A percentile compares a stretch with the other conserved stretches of the same genome.
Conservation (phyloP, 2,797 vertebrate species). For the Microcaecilia unicolor region DNA sequence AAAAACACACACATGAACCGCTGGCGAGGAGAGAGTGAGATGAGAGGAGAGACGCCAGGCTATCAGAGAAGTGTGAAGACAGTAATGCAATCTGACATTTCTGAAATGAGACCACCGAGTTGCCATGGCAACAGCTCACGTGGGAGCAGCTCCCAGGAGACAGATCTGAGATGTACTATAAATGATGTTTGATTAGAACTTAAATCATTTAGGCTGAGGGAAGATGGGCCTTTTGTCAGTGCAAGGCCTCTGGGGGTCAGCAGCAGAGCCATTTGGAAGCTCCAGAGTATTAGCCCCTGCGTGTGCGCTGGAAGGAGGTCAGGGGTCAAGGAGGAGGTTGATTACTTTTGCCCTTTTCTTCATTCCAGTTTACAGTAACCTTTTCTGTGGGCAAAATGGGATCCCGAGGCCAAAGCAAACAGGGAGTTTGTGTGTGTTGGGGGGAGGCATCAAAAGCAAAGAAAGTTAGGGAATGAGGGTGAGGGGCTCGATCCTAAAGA, state of each 20-base stretch:
- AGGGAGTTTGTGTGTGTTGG: no score
- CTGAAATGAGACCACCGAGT: slow-evolving; percentile 96
- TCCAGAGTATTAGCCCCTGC: slow-evolving; percentile 10
- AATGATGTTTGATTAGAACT: slow-evolving; percentile 98
- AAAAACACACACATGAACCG: not conserved
- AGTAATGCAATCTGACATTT: slow-evolving; percentile 99
- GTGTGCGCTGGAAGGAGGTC: not conserved
- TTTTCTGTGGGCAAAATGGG: not conserved
- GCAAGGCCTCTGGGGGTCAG: slow-evolving; percentile 43
- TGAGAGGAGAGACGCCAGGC: slow-evolving; percentile 63
- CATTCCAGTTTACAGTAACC: slow-evolving; percentile 19
- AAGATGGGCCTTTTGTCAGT: slow-evolving; percentile 74
- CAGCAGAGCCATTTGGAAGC: slow-evolving; percentile 23
- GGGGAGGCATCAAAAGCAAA: no score
- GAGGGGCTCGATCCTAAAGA: no score
- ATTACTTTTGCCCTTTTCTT: slow-evolving; percentile 22
- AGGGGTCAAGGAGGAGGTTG: slow-evolving; percentile 21
- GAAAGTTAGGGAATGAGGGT: no score
- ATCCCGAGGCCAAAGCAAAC: slow-evolving; percentile 1
- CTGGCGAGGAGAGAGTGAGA: not conserved
- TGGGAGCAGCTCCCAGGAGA: slow-evolving; percentile 78
- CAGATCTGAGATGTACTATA: slow-evolving; percentile 81
- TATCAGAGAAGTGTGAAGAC: slow-evolving; percentile 96
- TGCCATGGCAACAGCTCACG: slow-evolving; percentile 91
- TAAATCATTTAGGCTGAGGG: slow-evolving; percentile 86